Evolutionary conservation across 2,113 vertebrate genomes (phyloP).

Genomic region (Ceuthmochares aereus): DNA sequence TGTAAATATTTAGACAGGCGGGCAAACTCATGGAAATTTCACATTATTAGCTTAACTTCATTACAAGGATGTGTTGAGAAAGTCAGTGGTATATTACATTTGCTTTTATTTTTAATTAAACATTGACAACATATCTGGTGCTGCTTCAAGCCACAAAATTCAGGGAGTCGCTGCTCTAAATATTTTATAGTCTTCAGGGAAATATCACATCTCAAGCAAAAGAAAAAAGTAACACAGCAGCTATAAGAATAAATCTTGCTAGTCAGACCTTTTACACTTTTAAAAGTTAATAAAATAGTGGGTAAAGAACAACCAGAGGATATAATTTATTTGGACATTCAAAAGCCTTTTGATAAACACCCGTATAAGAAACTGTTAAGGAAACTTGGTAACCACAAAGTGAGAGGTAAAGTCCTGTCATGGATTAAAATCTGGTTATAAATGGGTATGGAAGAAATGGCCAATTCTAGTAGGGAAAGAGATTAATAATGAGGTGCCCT

Average conservation of each 20-base stretch:
- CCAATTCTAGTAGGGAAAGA: slow-evolving; percentile 47
- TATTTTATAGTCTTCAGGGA: slow-evolving; percentile 41
- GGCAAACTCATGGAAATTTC: neutral
- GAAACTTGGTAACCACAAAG: slow-evolving; percentile 57
- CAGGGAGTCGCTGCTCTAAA: neutral
- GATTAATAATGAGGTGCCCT: slow-evolving; percentile 63
- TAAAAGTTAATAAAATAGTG: slow-evolving; percentile 65
- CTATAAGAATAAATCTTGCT: slow-evolving; percentile 63
- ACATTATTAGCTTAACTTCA: slow-evolving; percentile 40
- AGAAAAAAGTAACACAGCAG: neutral
- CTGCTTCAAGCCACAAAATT: slow-evolving; percentile 4
- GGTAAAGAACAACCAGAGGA: slow-evolving; percentile 59
- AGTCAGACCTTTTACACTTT: slow-evolving; percentile 46
- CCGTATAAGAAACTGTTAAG: slow-evolving; percentile 47
- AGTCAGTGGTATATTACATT: neutral
- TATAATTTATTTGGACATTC: slow-evolving; percentile 67
- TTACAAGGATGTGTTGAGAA: slow-evolving; percentile 30
- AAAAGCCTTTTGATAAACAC: slow-evolving; percentile 65
- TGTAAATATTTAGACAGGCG: slow-evolving; percentile 64
- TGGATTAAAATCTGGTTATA: slow-evolving; percentile 64
- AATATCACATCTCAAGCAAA: slow-evolving; percentile 41
- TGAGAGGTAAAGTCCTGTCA: slow-evolving; percentile 65
- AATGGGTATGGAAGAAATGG: slow-evolving; percentile 56
- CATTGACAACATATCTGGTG: slow-evolving; percentile 27
- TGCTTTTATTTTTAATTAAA: slow-evolving; percentile 17